Conservation (phyloP, 2,888 invertebrate species). For the Coenonympha arcania region DNA sequence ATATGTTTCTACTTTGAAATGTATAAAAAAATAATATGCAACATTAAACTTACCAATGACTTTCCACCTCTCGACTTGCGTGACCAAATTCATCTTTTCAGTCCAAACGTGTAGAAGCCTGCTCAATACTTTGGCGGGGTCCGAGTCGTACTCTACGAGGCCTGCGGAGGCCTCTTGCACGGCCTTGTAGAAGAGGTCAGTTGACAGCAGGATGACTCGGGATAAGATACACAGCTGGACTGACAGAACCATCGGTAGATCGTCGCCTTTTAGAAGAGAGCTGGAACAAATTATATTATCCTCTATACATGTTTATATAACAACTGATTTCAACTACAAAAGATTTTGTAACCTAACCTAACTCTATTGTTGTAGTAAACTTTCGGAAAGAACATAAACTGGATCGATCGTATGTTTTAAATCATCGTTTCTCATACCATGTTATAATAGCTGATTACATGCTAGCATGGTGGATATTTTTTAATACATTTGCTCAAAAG, state of each 20-base stretch:
- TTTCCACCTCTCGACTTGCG: conserved; percentile 87
- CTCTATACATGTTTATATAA: too few species aligned
- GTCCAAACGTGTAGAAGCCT: conserved; percentile 85
- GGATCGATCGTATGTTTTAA: too few species aligned
- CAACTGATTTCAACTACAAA: too few species aligned
- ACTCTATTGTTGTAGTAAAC: too few species aligned
- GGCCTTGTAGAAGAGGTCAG: conserved; percentile 77
- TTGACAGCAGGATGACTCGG: conserved; percentile 81
- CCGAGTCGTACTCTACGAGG: conserved; percentile 60
- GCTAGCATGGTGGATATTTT: too few species aligned
- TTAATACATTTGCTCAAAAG: too few species aligned
- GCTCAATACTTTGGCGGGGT: conserved; percentile 79
- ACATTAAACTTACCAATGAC: conserved; percentile 76
- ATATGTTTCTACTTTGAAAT: too few species aligned
- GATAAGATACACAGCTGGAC: conserved; percentile 85
- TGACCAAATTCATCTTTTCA: conserved; percentile 82
- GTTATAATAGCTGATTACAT: too few species aligned
- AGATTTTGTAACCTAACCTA: too few species aligned
- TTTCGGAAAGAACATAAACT: too few species aligned
- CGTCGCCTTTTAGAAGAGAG: conserved; percentile 79
- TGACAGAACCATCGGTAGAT: conserved; percentile 82
- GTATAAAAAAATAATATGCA: too few species aligned
- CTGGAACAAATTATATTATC: conserved; percentile 48
- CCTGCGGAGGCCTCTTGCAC: conserved; percentile 62
- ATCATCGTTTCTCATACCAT: too few species aligned